phyloP scores from a whole-genome alignment of 2,888 invertebrate genomes.

The Parapristionchus giblindavisi region DNA sequence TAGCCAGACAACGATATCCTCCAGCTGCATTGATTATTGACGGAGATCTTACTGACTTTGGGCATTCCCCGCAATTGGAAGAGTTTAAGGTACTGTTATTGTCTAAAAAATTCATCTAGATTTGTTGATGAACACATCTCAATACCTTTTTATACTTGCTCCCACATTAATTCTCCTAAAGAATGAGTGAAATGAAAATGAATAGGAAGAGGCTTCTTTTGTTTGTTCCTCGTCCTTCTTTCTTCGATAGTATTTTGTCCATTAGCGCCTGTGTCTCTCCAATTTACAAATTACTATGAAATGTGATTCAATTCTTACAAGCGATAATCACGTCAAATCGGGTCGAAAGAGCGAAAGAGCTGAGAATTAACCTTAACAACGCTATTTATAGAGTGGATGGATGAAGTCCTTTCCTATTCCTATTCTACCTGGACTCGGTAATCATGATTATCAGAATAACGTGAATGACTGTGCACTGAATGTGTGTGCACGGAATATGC shows the following conservation, averaged over 20 bases:
- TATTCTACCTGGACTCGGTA: slow-evolving; percentile 65
- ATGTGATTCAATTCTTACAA: neutral
- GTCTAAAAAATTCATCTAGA: neutral
- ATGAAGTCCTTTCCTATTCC: slow-evolving; percentile 58
- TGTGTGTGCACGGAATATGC: slow-evolving; percentile 58
- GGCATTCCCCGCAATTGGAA: slow-evolving; percentile 58
- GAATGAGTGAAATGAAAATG: slow-evolving; percentile 10
- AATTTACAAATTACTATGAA: too few species aligned
- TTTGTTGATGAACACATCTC: too few species aligned
- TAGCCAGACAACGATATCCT: slow-evolving; percentile 13
- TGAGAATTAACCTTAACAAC: neutral
- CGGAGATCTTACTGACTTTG: slow-evolving; percentile 68
- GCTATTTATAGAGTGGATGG: slow-evolving; percentile 57
- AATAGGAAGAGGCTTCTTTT: neutral
- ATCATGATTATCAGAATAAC: slow-evolving; percentile 69
- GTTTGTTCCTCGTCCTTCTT: neutral
- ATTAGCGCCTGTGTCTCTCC: neutral
- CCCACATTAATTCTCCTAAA: too few species aligned
- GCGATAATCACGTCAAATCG: neutral
- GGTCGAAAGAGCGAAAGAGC: neutral
- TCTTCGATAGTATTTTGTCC: neutral
- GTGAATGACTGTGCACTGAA: slow-evolving; percentile 60
- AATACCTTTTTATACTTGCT: too few species aligned
- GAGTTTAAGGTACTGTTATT: slow-evolving; percentile 55
- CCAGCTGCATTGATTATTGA: slow-evolving; percentile 61